Percentiles rank a stretch among this genome's conserved stretches.
Conservation (phyloP, 64 coral and sea anemone species). For the Catalaphyllia jardinei region DNA sequence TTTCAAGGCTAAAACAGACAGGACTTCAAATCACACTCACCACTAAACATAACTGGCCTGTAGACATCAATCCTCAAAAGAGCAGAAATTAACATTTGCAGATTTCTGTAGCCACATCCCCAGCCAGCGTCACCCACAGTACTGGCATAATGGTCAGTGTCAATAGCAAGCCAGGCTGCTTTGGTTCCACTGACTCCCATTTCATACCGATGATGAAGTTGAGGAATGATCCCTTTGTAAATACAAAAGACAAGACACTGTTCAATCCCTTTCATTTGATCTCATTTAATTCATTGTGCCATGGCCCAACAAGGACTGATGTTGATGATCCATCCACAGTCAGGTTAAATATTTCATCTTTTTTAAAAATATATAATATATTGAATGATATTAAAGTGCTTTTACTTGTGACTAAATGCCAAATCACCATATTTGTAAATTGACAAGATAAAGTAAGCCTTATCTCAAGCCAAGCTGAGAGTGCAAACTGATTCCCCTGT, state of each 20-base stretch:
- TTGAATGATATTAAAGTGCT: too few species aligned
- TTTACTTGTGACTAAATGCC: too few species aligned
- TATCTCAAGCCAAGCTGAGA: too few species aligned
- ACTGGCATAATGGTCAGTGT: slow-evolving; percentile 94
- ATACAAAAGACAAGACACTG: background rate
- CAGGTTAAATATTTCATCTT: too few species aligned
- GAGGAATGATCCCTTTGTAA: slow-evolving; percentile 83
- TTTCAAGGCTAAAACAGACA: background rate
- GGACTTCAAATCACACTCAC: slow-evolving; percentile 32
- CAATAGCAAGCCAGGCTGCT: slow-evolving; percentile 70
- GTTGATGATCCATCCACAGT: too few species aligned
- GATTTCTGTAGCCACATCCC: slow-evolving; percentile 97
- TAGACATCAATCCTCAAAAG: slow-evolving; percentile 78
- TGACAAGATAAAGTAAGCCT: too few species aligned
- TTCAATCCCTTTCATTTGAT: too few species aligned
- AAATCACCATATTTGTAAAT: too few species aligned
- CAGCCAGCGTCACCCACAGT: slow-evolving; percentile 93
- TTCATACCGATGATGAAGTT: slow-evolving; percentile 81
- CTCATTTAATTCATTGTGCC: too few species aligned
- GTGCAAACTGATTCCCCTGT: too few species aligned
- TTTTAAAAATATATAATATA: too few species aligned
- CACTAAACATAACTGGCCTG: slow-evolving; percentile 64
- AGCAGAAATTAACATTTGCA: slow-evolving; percentile 94
- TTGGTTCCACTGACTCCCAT: slow-evolving; percentile 89
- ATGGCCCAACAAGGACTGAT: too few species aligned